Percentiles rank a stretch among this genome's conserved stretches.
These are phyloP conservation scores for Cricetomys ansorgei DNA, from an alignment of 2,113 vertebrate species.

Conservation along the genomic window DNA sequence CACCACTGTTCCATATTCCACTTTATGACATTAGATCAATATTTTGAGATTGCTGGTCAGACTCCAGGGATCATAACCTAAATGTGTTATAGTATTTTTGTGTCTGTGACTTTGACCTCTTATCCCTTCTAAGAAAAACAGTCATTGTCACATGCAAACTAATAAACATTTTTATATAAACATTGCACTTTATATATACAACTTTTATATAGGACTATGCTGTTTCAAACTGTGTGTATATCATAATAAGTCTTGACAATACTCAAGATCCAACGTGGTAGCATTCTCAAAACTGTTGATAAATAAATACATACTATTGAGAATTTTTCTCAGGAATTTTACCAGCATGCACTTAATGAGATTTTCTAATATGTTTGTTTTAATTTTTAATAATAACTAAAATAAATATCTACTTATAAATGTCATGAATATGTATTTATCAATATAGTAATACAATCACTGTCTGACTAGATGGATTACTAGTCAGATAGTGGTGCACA, in stretches of 20 bases:
- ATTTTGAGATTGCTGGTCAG: neutral
- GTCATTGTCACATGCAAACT: neutral
- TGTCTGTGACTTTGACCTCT: neutral
- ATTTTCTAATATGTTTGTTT: neutral
- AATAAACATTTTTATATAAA: neutral
- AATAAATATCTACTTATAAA: neutral
- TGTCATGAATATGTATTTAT: neutral
- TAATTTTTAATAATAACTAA: neutral
- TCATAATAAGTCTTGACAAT: neutral
- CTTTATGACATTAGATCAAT: neutral
- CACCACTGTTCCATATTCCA: neutral
- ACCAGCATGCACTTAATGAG: neutral
- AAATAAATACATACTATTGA: neutral
- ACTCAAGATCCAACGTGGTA: neutral
- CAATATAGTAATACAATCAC: neutral
- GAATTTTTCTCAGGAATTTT: neutral
- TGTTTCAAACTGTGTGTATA: neutral
- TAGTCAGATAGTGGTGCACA: neutral
- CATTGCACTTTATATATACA: neutral
- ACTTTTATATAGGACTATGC: neutral
- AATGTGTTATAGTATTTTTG: neutral
- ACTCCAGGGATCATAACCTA: neutral
- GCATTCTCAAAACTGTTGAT: neutral
- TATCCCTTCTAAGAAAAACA: constrained; percentile 5
- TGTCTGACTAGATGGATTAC: too few species aligned